Base-by-base conservation (phyloP, 2,797 vertebrate species). In the Schizothorax lantsangensis region DNA sequence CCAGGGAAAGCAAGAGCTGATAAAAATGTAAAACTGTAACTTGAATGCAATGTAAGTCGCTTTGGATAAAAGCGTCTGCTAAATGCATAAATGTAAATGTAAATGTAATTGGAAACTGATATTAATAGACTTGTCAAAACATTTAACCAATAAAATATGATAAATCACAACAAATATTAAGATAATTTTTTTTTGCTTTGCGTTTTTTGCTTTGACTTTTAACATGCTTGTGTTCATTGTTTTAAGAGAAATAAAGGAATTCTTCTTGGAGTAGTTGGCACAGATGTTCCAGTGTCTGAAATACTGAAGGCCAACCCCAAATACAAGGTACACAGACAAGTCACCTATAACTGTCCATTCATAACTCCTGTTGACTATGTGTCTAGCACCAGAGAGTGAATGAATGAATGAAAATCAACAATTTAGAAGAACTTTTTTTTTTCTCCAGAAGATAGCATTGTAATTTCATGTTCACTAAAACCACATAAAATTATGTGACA, bases 251-350 rank as follows among this genome's bases (percentile, higher is more conserved):
- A 98, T 59, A 96, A 95, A 87, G 98, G 98, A 69, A 99, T 99
- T 93, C 96, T 99, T 36, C 95, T 99, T 17, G 98, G 98, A 49
- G 98, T 99, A 91, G 98, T 99, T 75, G 98, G 98, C 86, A 99
- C 98, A 71, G 98, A 99, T 77, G 97, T 99, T 84, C 98, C 98
- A 0, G 98, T 99, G 62, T 97, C 98, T 81, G 98, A 99, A 93
- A 96, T 99, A 84, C 93, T 99, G 89, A 99, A 99, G 94, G 95
- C 97, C 52, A 98, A 99, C 90, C 98, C 98, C 79, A 99, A 99
- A 92, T 98, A 99, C 88, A 99, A 99, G 98, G 97, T 97, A 96
- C 93, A 2, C 6, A 4, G 72, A 6, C n/a, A 26, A 73, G 14
- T 59, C n/a, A 68, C 40, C 15, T 36, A 5, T 57, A 38, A 38